Evolutionary conservation across 2,888 invertebrate species (phyloP), one percentile per base, ranked within the genome.

Genomic region (Gisinianus flammeolus): DNA sequence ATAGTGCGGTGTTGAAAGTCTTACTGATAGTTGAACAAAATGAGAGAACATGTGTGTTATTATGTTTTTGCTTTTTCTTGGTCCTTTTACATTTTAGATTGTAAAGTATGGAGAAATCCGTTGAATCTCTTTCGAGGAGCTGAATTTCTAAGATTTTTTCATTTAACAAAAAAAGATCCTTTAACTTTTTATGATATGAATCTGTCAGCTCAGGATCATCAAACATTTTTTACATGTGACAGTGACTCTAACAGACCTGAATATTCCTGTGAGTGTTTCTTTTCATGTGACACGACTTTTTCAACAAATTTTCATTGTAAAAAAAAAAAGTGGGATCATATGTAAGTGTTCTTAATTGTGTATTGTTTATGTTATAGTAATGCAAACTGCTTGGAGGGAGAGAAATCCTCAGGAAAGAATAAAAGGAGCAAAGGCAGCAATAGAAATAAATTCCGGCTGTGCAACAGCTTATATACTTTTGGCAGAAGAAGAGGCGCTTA

Each of bases 141-240:
- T 0, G 98, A 98, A 87, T 99, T 98, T 88, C 94, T 95, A 85
- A 90, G 98, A n/a, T 96, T 96, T 87, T 94, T 93, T 87, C 93
- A 93, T 91, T 92, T 93, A 0, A 95, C 95, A 0, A 93, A 93
- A 84, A 95, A 96, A 86, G 97, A 98, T 85, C 97, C 98, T 0
- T 90, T 98, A 64, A 98, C 98, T 0, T 98, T 96, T 88, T 97
- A 98, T 87, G 98, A 99, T 86, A 98, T 98, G 98, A 99, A 98
- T 88, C 89, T 98, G 66, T 97, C 97, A 0, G 98, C 98, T 26
- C 98, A 98, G 88, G 98, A 98, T 88, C 98, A 99, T 88, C 98
- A 98, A 87, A 96, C 95, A 4, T 95, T 96, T 88, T 96, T 97
- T 86, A 96, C 95, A 0, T 95, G 96, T 87, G 96, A 96, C 87